Evolutionary conservation across 2,888 invertebrate genomes (phyloP).

Genomic region (Chrysolina oricalcia): DNA sequence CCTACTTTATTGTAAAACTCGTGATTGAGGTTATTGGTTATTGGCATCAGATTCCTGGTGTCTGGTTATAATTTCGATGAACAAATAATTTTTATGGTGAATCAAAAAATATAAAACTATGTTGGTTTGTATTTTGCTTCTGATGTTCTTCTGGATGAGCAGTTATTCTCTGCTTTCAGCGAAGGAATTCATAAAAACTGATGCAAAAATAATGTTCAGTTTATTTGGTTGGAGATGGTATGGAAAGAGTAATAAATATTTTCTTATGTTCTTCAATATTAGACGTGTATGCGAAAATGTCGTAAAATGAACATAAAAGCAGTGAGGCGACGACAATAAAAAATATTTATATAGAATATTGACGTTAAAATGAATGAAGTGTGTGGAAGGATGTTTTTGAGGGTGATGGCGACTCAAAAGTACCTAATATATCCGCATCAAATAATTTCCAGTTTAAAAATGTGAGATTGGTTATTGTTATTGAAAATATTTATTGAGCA

Average conservation of each 20-base stretch:
- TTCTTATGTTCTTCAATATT: slow-evolving; percentile 40
- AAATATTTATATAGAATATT: slow-evolving; percentile 36
- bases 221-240: slow-evolving; percentile 37
- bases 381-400: neutral
- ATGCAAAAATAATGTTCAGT: slow-evolving; percentile 47
- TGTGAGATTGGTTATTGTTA: no score
- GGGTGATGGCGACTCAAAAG: neutral
- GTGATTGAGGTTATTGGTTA: no score
- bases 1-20: no score
- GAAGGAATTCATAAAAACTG: slow-evolving; percentile 33
- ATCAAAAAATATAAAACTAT: slow-evolving; percentile 1
- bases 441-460: no score
- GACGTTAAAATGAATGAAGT: slow-evolving; percentile 13
- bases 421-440: no score
- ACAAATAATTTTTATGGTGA: neutral
- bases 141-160: neutral
- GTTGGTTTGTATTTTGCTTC: neutral
- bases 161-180: neutral
- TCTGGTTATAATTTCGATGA: neutral
- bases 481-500: no score
- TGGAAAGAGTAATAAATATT: slow-evolving; percentile 41
- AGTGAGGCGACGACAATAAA: slow-evolving; percentile 20
- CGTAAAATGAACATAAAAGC: slow-evolving; percentile 34
- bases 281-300: slow-evolving; percentile 39
- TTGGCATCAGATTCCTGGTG: neutral